These are phyloP conservation scores for Tetragonisca angustula DNA, from an alignment of 2,888 invertebrate species.

Conservation along the genomic window DNA sequence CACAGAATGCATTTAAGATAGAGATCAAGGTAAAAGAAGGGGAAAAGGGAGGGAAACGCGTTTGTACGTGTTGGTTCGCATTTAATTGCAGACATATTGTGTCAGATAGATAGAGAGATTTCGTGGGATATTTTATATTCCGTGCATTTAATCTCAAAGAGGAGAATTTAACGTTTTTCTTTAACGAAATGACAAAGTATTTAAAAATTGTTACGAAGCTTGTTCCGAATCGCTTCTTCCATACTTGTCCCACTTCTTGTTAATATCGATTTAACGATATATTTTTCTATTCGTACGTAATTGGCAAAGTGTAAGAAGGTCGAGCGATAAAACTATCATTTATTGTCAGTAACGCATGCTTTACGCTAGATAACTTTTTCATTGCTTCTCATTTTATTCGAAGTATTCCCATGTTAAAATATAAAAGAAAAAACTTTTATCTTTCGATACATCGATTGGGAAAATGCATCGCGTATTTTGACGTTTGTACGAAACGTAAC, in stretches of 20 bases:
- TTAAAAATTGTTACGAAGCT: slow-evolving; percentile 40
- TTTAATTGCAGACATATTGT: background rate
- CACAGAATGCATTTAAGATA: slow-evolving; percentile 43
- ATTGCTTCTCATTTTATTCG: background rate
- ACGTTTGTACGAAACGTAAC: slow-evolving; percentile 18
- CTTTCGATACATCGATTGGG: slow-evolving; percentile 9
- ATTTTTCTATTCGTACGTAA: slow-evolving; percentile 20
- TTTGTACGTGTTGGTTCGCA: slow-evolving; percentile 26
- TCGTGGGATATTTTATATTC: slow-evolving; percentile 19
- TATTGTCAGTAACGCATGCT: slow-evolving; percentile 7
- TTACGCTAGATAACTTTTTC: background rate
- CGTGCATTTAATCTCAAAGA: background rate
- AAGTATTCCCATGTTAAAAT: slow-evolving; percentile 17
- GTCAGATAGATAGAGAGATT: background rate
- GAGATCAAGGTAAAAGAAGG: background rate
- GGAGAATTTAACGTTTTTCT: background rate
- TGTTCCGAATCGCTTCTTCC: slow-evolving; percentile 39
- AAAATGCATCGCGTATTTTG: slow-evolving; percentile 21
- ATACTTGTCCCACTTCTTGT: slow-evolving; percentile 29
- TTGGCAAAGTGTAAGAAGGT: background rate
- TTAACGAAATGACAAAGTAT: slow-evolving; percentile 21
- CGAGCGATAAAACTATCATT: background rate
- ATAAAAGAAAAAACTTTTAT: background rate
- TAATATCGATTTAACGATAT: slow-evolving; percentile 1
- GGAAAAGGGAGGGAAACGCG: background rate